Evolutionary conservation across 92 coral and sea anemone genomes (phyloP).

Genomic region (Chrysogorgia sp.): DNA sequence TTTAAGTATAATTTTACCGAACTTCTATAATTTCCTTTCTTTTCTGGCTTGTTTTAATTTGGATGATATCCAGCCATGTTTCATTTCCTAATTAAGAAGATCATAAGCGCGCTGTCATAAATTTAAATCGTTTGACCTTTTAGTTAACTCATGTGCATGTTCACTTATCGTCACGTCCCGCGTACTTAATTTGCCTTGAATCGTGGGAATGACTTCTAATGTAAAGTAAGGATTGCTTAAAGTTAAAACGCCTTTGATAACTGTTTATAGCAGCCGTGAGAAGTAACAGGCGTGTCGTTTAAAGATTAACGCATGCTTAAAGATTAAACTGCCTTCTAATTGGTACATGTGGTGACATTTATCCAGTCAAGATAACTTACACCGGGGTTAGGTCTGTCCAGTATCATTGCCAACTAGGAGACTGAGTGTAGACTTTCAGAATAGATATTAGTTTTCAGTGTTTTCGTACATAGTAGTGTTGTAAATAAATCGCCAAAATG

Average conservation of each 20-base stretch:
- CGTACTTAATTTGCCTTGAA: too few relatives aligned
- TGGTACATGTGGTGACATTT: slow-evolving; percentile 26
- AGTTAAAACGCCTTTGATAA: too few relatives aligned
- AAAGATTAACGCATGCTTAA: background rate
- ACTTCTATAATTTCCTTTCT: background rate
- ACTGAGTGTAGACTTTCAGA: background rate
- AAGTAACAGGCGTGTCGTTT: background rate
- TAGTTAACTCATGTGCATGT: too few relatives aligned
- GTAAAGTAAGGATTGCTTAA: too few relatives aligned
- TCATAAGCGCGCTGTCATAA: background rate
- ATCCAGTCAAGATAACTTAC: slow-evolving; percentile 1
- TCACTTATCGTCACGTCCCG: too few relatives aligned
- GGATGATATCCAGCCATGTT: slow-evolving; percentile 6
- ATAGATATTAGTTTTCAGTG: background rate
- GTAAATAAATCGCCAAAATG: background rate
- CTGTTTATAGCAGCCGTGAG: background rate
- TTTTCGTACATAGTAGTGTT: too few relatives aligned
- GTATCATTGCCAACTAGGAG: too few relatives aligned
- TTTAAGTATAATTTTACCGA: too few relatives aligned
- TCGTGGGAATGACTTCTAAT: too few relatives aligned
- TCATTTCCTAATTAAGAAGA: slow-evolving; percentile 38
- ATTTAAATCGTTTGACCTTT: slow-evolving; percentile 2
- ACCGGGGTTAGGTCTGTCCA: too few relatives aligned
- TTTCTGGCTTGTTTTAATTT: slow-evolving; percentile 8
- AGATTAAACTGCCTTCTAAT: slow-evolving; percentile 12